Evolutionary conservation across 2,888 invertebrate genomes (phyloP).

Genomic region (Saturnia pavonia): DNA sequence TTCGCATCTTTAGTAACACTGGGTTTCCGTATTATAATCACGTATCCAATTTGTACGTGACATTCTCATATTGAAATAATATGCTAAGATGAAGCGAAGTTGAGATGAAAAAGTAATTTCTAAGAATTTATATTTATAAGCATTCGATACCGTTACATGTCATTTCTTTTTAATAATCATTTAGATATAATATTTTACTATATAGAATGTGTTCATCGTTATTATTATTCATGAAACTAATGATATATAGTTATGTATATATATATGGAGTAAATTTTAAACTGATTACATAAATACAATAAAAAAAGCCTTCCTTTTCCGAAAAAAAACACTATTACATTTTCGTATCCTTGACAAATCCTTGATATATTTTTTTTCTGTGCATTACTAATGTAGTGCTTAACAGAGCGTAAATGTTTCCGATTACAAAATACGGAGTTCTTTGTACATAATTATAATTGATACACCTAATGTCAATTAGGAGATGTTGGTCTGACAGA

Average conservation of each 20-base stretch:
- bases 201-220: not conserved
- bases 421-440: not conserved
- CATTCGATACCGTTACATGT: not conserved
- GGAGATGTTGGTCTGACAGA: not conserved
- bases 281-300: not conserved
- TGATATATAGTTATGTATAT: not conserved
- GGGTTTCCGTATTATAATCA: not conserved
- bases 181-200: not conserved
- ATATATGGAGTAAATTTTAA: not conserved
- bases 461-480: not conserved
- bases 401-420: conserved; percentile 1
- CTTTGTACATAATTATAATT: not conserved
- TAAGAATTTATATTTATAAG: not conserved
- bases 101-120: not conserved
- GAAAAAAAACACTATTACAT: not conserved
- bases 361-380: not conserved
- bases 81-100: conserved; percentile 1
- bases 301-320: not conserved
- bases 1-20: not conserved
- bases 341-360: not conserved
- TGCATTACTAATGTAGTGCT: not conserved
- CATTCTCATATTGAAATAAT: conserved; percentile 8
- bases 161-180: not conserved
- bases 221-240: not conserved
- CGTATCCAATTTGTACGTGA: conserved; percentile 7